Evolutionary conservation across 2,113 vertebrate genomes (phyloP), one percentile per base, ranked within the genome.

Genomic region (Hypocryptadius cinnamomeus): DNA sequence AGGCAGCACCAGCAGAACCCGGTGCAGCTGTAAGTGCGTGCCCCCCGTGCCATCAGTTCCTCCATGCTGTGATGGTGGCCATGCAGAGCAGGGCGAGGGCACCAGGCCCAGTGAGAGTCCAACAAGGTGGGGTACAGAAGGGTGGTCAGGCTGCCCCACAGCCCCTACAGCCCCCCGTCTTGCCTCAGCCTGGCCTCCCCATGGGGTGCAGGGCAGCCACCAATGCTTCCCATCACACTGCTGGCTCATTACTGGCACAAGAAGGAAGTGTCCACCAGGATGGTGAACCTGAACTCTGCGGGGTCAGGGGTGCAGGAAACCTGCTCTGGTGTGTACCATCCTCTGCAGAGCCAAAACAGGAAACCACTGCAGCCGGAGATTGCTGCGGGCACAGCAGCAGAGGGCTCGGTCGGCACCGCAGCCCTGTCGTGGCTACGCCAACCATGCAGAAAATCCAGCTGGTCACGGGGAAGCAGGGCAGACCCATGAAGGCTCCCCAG

Each of bases 261-360:
- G 63, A 79, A 90, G 79, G 74, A 94, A 93, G 65, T 30, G 44
- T 74, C 54, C 2, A 2, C 56, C 1, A 2, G 87, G 61, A 74
- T 57, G 73, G 85, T 4, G 19, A 81, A 80, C 64, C 56, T 1
- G 0, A 82, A 21, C 40, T 44, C 89, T 7, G 12, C 1, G 5
- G 78, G 90, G 92, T 91, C 90, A 82, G 48, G 40, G 89, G 59
- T 68, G 71, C 87, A 91, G 94, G 92, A 91, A 91, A 61, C 61
- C 42, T 37, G 21, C 78, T 70, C 78, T 73, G 72, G 60, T 70
- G 65, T 14, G 4, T 53, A 40, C 77, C 90, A 81, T 60, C 39
- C 70, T 47, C 73, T 73, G 70, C 78, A 59, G 78, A 77, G 61
- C 81, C 93, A 48, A 89, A 91, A 54, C 88, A 94, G 95, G 95